phyloP scores from a whole-genome alignment of 1,140 invertebrate genomes.

The Coenobita brevimanus region DNA sequence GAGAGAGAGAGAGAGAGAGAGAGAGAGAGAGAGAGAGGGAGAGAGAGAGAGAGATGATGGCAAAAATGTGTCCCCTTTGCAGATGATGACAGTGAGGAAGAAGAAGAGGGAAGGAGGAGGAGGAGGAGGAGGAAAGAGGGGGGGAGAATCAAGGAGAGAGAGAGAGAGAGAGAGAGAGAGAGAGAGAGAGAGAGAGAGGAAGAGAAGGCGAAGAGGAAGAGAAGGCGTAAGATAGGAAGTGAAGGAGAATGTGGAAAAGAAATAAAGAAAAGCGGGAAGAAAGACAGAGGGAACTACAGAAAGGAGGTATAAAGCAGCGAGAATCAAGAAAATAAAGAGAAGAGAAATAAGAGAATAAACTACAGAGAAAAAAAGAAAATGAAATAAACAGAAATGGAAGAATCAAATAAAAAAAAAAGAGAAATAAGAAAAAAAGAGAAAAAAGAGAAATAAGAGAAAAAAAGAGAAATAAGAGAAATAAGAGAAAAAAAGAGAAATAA shows the following conservation, averaged over 20 bases:
- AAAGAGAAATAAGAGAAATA: not conserved
- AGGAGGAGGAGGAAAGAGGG: not conserved
- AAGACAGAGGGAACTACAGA: too few relatives aligned
- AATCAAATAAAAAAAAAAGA: not conserved
- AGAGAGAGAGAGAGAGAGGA: not conserved
- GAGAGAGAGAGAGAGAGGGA: not conserved
- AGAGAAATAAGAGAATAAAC: not conserved
- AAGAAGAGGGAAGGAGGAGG: not conserved
- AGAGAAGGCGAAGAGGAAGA: not conserved
- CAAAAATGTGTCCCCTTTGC: too few relatives aligned
- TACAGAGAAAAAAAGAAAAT: not conserved
- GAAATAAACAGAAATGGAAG: not conserved
- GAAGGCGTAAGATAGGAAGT: not conserved
- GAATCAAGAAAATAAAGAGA: not conserved
- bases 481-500: not conserved
- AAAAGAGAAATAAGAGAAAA: too few relatives aligned
- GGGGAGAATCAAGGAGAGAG: not conserved
- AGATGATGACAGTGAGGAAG: too few relatives aligned
- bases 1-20: not conserved
- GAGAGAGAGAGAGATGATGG: not conserved
- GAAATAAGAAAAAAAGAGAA: not conserved
- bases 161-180: not conserved
- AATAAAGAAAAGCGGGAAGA: not conserved
- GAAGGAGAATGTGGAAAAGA: not conserved
- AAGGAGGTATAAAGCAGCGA: not conserved